Percentiles rank a stretch among this genome's conserved stretches.
These are phyloP conservation scores for Tenthredo amoena DNA, from an alignment of 2,888 invertebrate genomes.

Conservation along the genomic window DNA sequence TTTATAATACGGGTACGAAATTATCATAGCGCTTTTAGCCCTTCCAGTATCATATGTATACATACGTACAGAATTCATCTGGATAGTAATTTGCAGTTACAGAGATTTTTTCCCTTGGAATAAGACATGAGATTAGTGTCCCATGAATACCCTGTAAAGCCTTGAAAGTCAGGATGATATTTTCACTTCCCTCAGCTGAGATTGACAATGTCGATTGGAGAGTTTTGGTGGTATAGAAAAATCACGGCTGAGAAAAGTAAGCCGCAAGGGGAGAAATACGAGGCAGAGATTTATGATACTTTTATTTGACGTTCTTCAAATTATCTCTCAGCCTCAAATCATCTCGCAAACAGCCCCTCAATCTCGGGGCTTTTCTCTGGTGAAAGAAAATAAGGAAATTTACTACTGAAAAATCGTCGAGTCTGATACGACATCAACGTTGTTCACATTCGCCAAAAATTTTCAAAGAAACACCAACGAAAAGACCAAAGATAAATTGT, in stretches of 20 bases:
- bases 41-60: neutral
- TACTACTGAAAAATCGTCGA: neutral
- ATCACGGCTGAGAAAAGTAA: neutral
- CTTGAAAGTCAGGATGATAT: neutral
- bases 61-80: neutral
- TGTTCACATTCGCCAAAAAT: neutral
- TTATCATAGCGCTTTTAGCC: no score
- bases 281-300: conserved; percentile 22
- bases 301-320: conserved; percentile 16
- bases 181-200: neutral
- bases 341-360: conserved; percentile 12
- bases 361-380: neutral
- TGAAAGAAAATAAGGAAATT: neutral
- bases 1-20: neutral
- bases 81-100: neutral
- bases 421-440: neutral
- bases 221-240: neutral
- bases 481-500: neutral
- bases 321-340: conserved; percentile 17
- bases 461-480: neutral
- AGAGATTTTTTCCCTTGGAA: neutral
- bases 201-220: conserved; percentile 22
- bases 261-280: neutral
- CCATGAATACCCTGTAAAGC: neutral
- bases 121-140: neutral